Evolutionary conservation across 2,888 invertebrate species (phyloP).

Genomic region (Trachelus troglodyta): DNA sequence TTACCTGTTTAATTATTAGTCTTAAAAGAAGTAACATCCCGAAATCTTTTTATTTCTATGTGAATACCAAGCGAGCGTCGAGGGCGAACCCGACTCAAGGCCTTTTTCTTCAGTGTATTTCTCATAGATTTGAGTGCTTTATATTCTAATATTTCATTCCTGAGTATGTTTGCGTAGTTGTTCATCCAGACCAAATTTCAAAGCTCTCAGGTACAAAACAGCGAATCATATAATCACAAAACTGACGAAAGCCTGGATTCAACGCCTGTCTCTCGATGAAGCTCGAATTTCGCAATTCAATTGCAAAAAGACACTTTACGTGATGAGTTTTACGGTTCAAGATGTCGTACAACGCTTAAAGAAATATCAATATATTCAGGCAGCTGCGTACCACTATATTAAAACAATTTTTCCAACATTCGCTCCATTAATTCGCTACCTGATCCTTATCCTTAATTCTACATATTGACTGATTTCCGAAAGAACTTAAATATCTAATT

Average conservation of each 20-base stretch:
- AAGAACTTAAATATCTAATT: neutral
- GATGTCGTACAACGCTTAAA: neutral
- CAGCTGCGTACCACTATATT: neutral
- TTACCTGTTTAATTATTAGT: neutral
- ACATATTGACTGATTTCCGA: constrained; percentile 4
- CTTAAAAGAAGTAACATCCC: neutral
- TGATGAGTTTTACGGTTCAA: neutral
- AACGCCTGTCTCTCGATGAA: neutral
- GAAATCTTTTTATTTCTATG: neutral
- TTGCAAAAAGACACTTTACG: neutral
- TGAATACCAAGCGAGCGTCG: neutral
- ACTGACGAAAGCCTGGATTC: neutral
- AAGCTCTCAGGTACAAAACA: constrained; percentile 58
- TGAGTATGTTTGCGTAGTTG: neutral
- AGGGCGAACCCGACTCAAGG: neutral
- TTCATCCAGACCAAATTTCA: constrained; percentile 46
- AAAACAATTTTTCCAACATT: neutral
- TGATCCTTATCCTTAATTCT: neutral
- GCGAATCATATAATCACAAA: constrained; percentile 17
- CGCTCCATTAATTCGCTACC: neutral
- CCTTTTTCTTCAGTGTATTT: neutral
- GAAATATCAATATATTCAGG: neutral
- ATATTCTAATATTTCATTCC: neutral
- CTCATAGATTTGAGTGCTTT: neutral
- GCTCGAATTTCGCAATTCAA: neutral